A percentile compares a stretch with the other conserved stretches of the same genome.
phyloP scores from a whole-genome alignment of 2,888 invertebrate species.

The Thera obeliscata region DNA sequence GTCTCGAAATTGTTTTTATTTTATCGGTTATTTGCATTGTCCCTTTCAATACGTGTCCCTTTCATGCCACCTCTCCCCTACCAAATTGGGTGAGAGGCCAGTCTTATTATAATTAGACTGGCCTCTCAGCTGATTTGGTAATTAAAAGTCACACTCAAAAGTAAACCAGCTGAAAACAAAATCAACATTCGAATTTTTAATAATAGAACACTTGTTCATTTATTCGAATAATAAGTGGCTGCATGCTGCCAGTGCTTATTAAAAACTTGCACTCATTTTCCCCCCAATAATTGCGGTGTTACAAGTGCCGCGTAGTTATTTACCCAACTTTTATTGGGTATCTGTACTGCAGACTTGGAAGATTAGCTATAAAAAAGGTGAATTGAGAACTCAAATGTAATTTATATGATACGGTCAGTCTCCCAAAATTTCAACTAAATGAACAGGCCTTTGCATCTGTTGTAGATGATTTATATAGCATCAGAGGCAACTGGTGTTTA shows the following conservation, averaged over 20 bases:
- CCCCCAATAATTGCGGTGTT: constrained; percentile 23
- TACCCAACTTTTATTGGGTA: constrained; percentile 12
- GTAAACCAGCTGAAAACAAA: constrained; percentile 16
- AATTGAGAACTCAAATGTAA: not conserved
- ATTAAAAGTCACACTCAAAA: not conserved
- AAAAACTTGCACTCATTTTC: constrained; percentile 48
- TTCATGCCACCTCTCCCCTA: no score
- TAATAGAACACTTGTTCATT: constrained; percentile 22
- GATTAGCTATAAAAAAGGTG: not conserved
- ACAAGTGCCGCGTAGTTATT: constrained; percentile 20
- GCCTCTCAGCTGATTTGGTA: no score
- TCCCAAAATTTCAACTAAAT: no score
- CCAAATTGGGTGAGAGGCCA: no score
- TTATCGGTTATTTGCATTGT: no score
- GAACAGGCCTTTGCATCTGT: no score
- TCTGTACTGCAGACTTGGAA: not conserved
- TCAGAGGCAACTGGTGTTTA: no score
- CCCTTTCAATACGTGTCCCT: no score
- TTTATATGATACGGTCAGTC: no score
- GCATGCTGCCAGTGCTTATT: constrained; percentile 68
- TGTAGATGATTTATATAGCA: no score
- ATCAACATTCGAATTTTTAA: constrained; percentile 22
- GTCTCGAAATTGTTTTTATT: no score
- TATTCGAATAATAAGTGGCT: constrained; percentile 57
- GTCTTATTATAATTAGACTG: no score